Evolutionary conservation across 1,140 invertebrate genomes (phyloP).

Genomic region (Globodera rostochiensis): DNA sequence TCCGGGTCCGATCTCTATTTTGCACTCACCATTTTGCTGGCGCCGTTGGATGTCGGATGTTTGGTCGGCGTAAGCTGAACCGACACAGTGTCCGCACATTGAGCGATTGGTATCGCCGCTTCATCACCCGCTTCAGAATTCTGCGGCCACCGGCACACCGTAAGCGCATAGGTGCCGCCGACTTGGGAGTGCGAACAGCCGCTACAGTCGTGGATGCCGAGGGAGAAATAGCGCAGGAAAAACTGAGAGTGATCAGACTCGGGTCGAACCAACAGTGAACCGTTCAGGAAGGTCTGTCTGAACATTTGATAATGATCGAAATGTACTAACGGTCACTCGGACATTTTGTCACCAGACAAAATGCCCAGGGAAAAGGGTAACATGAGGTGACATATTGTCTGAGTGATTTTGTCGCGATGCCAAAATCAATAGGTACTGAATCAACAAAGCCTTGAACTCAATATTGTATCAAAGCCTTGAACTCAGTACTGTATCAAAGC

Average conservation of each 20-base stretch:
- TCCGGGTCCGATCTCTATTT: too few relatives aligned
- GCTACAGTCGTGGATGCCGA: constrained; percentile 44
- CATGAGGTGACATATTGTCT: too few relatives aligned
- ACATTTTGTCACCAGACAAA: constrained; percentile 10
- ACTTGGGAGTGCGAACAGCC: constrained; percentile 25
- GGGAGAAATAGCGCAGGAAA: constrained; percentile 50
- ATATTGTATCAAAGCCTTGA: constrained; percentile 10
- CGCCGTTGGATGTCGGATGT: constrained; percentile 2
- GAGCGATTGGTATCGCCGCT: neutral
- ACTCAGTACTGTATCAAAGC: constrained; percentile 18
- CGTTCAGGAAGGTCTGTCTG: constrained; percentile 41
- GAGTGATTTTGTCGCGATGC: neutral
- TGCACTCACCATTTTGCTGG: neutral
- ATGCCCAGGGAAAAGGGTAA: neutral
- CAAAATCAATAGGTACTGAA: constrained; percentile 25
- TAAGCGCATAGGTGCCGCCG: constrained; percentile 31
- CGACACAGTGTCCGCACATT: neutral
- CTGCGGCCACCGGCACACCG: constrained; percentile 32
- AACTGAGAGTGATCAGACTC: constrained; percentile 47
- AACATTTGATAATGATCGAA: neutral
- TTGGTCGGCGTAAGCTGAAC: constrained; percentile 5
- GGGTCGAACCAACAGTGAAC: constrained; percentile 41
- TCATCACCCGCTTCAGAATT: constrained; percentile 4
- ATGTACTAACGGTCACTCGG: neutral
- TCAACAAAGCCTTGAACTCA: constrained; percentile 19